These are phyloP conservation scores for Phoronis australis DNA, from an alignment of 2,888 invertebrate genomes.

Conservation along the genomic window DNA sequence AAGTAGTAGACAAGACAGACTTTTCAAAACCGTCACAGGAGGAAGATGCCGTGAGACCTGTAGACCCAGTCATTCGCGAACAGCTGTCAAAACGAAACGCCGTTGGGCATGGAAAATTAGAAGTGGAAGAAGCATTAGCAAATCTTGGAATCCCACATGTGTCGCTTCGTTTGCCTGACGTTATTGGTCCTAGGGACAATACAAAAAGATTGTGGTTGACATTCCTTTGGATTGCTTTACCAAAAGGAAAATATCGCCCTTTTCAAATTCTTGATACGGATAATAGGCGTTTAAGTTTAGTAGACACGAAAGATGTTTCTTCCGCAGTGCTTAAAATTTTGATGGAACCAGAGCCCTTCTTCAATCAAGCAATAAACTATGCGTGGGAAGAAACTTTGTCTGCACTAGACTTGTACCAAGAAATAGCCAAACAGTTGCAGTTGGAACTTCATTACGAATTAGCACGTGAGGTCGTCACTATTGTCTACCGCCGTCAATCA, in stretches of 20 bases:
- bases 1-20: constrained; percentile 50
- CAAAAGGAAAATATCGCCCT: constrained; percentile 29
- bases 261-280: constrained; percentile 40
- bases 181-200: constrained; percentile 54
- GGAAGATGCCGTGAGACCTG: constrained; percentile 50
- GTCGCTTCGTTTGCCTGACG: constrained; percentile 54
- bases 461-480: constrained; percentile 7
- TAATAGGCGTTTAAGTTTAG: constrained; percentile 48
- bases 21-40: constrained; percentile 35
- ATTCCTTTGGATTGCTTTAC: constrained; percentile 53
- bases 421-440: constrained; percentile 24
- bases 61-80: constrained; percentile 28
- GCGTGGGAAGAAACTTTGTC: constrained; percentile 48
- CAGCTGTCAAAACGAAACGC: constrained; percentile 41
- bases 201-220: constrained; percentile 55
- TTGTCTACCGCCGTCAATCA: constrained; percentile 16
- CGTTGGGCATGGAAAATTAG: constrained; percentile 53
- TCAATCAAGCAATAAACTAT: constrained; percentile 49
- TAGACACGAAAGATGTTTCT: constrained; percentile 53
- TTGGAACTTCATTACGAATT: constrained; percentile 13
- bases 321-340: constrained; percentile 30
- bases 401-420: constrained; percentile 36
- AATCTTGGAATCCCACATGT: constrained; percentile 43
- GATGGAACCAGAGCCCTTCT: constrained; percentile 13
- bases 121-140: constrained; percentile 51